Evolutionary conservation across 2,113 vertebrate genomes (phyloP).

Genomic region (Poecile atricapillus): DNA sequence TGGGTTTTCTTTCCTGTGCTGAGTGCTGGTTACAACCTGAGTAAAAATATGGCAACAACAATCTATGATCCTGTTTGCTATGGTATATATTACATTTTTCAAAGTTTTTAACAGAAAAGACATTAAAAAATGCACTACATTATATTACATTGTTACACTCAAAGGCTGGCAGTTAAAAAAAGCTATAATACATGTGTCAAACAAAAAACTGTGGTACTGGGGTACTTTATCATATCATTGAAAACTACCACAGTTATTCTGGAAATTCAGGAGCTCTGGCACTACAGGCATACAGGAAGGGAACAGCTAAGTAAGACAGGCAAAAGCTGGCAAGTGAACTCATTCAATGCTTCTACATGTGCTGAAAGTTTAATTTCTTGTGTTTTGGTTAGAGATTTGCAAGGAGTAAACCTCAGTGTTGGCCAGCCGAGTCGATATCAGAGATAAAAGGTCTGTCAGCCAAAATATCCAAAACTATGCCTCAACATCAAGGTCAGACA

Average conservation of each 20-base stretch:
- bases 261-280: neutral
- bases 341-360: neutral
- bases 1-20: neutral
- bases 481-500: slow-evolving; percentile 77
- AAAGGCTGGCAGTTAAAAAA: neutral
- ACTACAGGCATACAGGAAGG: neutral
- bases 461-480: slow-evolving; percentile 55
- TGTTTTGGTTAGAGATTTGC: slow-evolving; percentile 68
- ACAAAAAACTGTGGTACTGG: neutral
- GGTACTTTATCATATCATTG: too few species aligned
- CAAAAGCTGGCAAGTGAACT: neutral
- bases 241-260: neutral
- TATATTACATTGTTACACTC: neutral
- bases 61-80: neutral
- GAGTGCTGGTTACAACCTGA: neutral
- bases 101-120: neutral
- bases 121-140: neutral
- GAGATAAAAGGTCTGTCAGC: slow-evolving; percentile 53
- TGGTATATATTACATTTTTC: neutral
- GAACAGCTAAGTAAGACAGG: neutral
- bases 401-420: slow-evolving; percentile 46
- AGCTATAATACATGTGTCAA: neutral
- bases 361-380: slow-evolving; percentile 47
- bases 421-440: slow-evolving; percentile 67
- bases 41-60: neutral